These are phyloP conservation scores for Lasioglossum malachurum DNA, from an alignment of 2,888 invertebrate species.

Conservation along the genomic window DNA sequence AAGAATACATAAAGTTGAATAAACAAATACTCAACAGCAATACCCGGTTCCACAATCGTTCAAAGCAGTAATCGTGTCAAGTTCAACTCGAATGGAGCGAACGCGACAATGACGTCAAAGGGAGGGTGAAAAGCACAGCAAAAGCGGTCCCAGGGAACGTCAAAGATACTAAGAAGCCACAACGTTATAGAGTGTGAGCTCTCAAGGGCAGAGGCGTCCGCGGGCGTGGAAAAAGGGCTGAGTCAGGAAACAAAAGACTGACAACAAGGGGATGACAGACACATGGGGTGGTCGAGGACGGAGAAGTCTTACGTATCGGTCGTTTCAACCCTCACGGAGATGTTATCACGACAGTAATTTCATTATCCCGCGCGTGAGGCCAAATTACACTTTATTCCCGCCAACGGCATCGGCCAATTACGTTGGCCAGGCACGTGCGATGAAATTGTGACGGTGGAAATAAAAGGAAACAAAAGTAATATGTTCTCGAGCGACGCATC, in stretches of 20 bases:
- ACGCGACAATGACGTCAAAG: not conserved
- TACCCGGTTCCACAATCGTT: no score
- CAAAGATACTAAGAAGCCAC: not conserved
- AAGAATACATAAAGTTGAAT: no score
- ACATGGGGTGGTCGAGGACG: not conserved
- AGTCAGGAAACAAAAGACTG: conserved; percentile 16
- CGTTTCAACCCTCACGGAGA: conserved; percentile 18
- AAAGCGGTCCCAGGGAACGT: not conserved
- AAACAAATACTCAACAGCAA: no score
- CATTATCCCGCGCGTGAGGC: conserved; percentile 26
- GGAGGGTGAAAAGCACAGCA: not conserved
- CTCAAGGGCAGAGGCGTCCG: not conserved
- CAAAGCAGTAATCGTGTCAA: not conserved
- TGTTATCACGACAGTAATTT: conserved; percentile 40
- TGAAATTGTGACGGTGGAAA: not conserved
- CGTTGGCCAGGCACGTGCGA: not conserved
- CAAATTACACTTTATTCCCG: not conserved
- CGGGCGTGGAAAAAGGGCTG: not conserved
- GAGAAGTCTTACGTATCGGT: conserved; percentile 19
- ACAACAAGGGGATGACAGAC: not conserved
- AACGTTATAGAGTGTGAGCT: not conserved
- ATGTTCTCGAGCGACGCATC: not conserved
- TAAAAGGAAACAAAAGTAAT: conserved; percentile 7
- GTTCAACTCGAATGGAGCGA: not conserved
- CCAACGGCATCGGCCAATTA: conserved; percentile 15